These are phyloP conservation scores for Drosophila hamatofila DNA, from an alignment of 2,888 invertebrate genomes.

Conservation along the genomic window DNA sequence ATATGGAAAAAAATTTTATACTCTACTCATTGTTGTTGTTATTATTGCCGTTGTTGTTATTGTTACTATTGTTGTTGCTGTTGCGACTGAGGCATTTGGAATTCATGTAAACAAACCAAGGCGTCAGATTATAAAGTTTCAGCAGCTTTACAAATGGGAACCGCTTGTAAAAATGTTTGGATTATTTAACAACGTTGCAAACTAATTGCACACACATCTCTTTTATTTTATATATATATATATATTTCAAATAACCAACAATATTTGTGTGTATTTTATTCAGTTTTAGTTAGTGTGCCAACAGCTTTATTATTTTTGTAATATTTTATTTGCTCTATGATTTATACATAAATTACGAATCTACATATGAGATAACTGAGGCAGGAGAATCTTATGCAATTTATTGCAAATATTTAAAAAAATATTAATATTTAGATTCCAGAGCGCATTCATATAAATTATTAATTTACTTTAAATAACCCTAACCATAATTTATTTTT, in stretches of 20 bases:
- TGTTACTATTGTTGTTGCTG: conserved; percentile 46
- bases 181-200: conserved; percentile 63
- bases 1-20: conserved; percentile 64
- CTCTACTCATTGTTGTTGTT: conserved; percentile 17
- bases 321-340: conserved; percentile 5
- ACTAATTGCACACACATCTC: conserved; percentile 55
- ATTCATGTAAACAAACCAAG: conserved; percentile 75
- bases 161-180: conserved; percentile 66
- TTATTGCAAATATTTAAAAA: background rate
- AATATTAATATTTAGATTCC: background rate
- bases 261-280: conserved; percentile 2
- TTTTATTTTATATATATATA: background rate
- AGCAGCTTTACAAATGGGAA: conserved; percentile 59
- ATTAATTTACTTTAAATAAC: too few relatives aligned
- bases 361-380: background rate
- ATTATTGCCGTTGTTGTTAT: conserved; percentile 7
- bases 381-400: background rate
- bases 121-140: conserved; percentile 71
- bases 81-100: conserved; percentile 52
- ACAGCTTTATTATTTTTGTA: conserved; percentile 3
- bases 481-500: background rate
- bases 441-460: background rate
- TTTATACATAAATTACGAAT: background rate
- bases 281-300: background rate
- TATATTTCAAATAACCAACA: background rate